Evolutionary conservation across 2,888 invertebrate species (phyloP), one percentile per base, ranked within the genome.

Genomic region (Tiphia femorata): DNA sequence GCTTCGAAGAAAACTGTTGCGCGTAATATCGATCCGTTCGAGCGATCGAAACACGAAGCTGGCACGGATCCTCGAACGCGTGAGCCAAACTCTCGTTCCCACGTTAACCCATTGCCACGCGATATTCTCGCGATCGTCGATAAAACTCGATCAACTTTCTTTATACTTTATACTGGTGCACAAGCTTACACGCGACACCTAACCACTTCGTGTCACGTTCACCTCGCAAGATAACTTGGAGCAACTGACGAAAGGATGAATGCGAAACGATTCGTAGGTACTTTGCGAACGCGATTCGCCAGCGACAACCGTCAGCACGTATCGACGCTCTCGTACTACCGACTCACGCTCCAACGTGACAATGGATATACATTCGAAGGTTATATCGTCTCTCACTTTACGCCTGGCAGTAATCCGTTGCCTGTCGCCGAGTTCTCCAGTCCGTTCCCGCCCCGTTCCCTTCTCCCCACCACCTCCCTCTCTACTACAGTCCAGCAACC

Each of bases 321-420:
- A 69, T 64, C 61, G 68, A 67, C 67, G 64, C 64, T 64, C 69
- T 61, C 67, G 72, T 66, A 72, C 76, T 75, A 64, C 59, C 72
- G 67, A 50, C 53, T 43, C 21, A 33, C 35, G 52, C 59, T 62
- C 54, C 62, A 60, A 46, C 64, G 70, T 71, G 71, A 70, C 72
- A 70, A 64, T 69, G 59, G 61, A 68, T 66, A n/a, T n/a, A 76
- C 73, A 63, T 69, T 67, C 75, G 77, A 77, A 76, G 76, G 76
- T 76, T 77, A 75, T 71, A 73, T 71, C 53, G 55, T 33, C 71
- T 64, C 57, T 50, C 40, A 40, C 58, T 58, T 58, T 47, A 44
- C 49, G 47, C 40, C 38, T 48, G 48, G 23, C 48, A 3, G 12
- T 14, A 4, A n/a, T 7, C 7, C 29, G 3, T 51, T 40, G 49